A percentile compares a stretch with the other conserved stretches of the same genome.
Conservation (phyloP, 2,888 invertebrate species). For the Polyploca ridens region DNA sequence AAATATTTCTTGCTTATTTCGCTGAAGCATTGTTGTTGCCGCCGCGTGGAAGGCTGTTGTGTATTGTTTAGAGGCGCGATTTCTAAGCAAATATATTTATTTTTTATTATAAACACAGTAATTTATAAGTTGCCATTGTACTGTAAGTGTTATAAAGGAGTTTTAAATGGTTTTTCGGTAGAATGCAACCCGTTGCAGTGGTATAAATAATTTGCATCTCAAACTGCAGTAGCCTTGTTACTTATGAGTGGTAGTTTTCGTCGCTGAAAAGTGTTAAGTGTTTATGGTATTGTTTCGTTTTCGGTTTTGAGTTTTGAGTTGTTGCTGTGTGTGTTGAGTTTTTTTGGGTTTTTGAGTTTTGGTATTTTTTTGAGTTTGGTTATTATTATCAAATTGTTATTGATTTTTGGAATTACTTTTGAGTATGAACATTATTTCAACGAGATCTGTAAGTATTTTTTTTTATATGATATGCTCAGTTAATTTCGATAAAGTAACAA, state of each 20-base stretch:
- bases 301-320: constrained; percentile 49
- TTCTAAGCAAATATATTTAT: constrained; percentile 67
- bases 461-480: background rate
- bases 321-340: constrained; percentile 56
- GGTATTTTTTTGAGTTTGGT: constrained; percentile 9
- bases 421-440: background rate
- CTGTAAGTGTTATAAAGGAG: constrained; percentile 28
- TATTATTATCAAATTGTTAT: background rate
- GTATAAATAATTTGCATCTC: constrained; percentile 80
- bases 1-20: constrained; percentile 86
- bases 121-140: constrained; percentile 24
- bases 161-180: constrained; percentile 41
- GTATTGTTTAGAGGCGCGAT: constrained; percentile 80
- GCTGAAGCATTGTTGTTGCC: constrained; percentile 84
- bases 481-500: background rate
- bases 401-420: background rate
- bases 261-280: constrained; percentile 74
- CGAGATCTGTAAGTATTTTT: background rate
- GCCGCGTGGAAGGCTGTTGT: constrained; percentile 81
- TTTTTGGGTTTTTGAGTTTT: constrained; percentile 44
- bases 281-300: constrained; percentile 53
- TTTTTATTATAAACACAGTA: constrained; percentile 53
- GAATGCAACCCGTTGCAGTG: constrained; percentile 70
- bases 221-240: constrained; percentile 68
- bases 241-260: constrained; percentile 76